A percentile compares a stretch with the other conserved stretches of the same genome.
Conservation (phyloP, 2,797 vertebrate species). For the Phaenicophaeus curvirostris region DNA sequence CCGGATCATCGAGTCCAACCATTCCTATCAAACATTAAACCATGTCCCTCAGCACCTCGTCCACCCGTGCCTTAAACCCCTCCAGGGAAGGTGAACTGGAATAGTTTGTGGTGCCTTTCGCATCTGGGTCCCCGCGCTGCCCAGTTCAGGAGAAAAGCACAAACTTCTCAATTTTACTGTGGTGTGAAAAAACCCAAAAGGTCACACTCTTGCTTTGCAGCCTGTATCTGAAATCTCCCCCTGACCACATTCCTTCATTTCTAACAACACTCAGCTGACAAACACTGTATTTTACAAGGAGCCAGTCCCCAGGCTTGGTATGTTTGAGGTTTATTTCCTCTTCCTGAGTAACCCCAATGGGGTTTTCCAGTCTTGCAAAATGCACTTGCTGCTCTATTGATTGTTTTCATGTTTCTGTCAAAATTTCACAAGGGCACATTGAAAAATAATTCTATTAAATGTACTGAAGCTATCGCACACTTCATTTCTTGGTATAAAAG, state of each 20-base stretch:
- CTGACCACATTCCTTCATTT: neutral
- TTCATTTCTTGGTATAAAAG: constrained; percentile 55
- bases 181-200: neutral
- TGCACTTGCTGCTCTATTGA: constrained; percentile 3
- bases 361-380: constrained; percentile 42
- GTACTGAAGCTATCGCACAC: constrained; percentile 13
- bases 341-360: neutral
- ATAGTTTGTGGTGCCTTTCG: neutral
- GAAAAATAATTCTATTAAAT: constrained; percentile 43
- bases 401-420: constrained; percentile 30
- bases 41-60: too few relatives aligned
- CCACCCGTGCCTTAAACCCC: too few relatives aligned
- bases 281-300: neutral
- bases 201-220: neutral
- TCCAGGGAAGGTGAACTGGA: too few relatives aligned
- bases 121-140: neutral
- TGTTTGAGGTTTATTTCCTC: neutral
- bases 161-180: neutral
- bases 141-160: neutral
- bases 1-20: too few relatives aligned
- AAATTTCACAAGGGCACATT: constrained; percentile 52
- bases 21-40: too few relatives aligned
- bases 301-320: neutral
- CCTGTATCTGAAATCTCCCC: neutral
- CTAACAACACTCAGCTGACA: neutral